These are phyloP conservation scores for Arizona elegans DNA, from an alignment of 2,113 vertebrate species.

Conservation along the genomic window DNA sequence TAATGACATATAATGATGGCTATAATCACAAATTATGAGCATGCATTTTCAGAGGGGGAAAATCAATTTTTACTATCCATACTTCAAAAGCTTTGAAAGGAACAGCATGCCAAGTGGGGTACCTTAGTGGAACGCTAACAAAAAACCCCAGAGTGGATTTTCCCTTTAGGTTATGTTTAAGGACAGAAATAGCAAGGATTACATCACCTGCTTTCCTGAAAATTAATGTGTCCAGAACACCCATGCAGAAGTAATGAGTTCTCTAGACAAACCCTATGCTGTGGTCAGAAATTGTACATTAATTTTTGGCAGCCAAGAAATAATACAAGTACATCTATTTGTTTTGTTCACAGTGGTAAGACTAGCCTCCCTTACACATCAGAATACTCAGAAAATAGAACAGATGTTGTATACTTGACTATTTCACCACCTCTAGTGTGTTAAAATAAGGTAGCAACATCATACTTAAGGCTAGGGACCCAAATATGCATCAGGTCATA, in stretches of 20 bases:
- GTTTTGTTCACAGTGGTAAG: background rate
- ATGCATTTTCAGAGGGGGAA: background rate
- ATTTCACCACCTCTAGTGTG: background rate
- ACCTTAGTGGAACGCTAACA: background rate
- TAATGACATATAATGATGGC: background rate
- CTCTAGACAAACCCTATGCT: background rate
- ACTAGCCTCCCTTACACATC: background rate
- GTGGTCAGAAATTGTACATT: background rate
- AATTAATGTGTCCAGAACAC: background rate
- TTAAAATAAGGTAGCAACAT: background rate
- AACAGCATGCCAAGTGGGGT: too few species aligned
- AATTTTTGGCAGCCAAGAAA: background rate
- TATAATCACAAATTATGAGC: background rate
- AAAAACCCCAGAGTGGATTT: background rate
- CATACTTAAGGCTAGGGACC: background rate
- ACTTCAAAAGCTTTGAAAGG: background rate
- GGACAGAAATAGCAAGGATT: constrained; percentile 5
- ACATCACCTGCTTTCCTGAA: constrained; percentile 13
- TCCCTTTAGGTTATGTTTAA: background rate
- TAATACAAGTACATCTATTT: too few species aligned
- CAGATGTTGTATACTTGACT: background rate
- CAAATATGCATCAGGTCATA: background rate
- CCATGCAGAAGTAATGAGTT: too few species aligned
- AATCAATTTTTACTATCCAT: background rate
- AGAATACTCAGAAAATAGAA: background rate